Base-by-base conservation (phyloP, 2,888 invertebrate species). In the Drosophila fungiperda region DNA sequence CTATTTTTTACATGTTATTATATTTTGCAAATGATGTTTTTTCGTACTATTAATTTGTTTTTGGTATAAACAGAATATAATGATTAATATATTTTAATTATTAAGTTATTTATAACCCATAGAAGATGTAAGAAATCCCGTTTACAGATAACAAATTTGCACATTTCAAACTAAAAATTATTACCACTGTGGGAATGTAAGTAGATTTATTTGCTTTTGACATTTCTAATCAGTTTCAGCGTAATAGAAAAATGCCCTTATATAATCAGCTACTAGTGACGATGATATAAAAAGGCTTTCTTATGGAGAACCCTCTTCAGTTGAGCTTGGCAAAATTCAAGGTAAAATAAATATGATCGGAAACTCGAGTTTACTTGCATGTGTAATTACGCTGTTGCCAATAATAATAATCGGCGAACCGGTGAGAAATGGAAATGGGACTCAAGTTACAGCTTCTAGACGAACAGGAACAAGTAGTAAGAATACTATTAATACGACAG, bases 201-300 rank as follows among this genome's bases (percentile, higher is more conserved):
- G 17, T 23, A 6, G 11, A 54, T 36, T 17, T 58, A 11, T 45
- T 23, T 23, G 42, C 6, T 23, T 23, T 12, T 33, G 45, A 23
- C 11, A 33, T 17, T 15, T 7, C 12, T n/a, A 20, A 60, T 26
- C 36, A 60, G 36, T 3, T 60, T 49, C 9, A 36, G 8, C 8
- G 8, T 60, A 60, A 49, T 60, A 9, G 49, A 36, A 60, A 59
- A 60, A 48, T 50, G 6, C 35, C n/a, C 20, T 17, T 17, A 29
- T 8, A 15, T 8, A 26, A 2, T 0, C 7, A n/a, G 12, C 26
- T 17, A 35, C 5, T 1, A 8, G n/a, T 35, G 36, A 8, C n/a
- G n/a, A 15, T n/a, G 12, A 4, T 60, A 49, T 59, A 60, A 42
- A 65, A 35, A n/a, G 50, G 15, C 3, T 5, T n/a, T 12, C 9